Conservation (phyloP, 2,888 invertebrate genomes). For the Hedychridium roseum region DNA sequence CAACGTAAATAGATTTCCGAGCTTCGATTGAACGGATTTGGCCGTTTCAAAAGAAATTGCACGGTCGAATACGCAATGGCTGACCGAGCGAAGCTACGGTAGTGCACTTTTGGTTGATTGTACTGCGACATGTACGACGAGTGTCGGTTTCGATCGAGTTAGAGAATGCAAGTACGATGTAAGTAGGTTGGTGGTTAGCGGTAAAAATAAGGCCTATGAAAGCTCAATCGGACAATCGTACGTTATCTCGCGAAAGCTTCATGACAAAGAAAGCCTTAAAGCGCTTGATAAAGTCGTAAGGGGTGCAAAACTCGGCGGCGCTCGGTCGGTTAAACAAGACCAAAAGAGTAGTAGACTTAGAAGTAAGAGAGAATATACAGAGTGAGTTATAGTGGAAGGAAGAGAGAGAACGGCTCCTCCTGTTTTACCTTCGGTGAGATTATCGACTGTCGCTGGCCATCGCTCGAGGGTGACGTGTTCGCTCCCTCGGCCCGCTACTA, state of each 20-base stretch:
- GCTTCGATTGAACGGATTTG: too few species aligned
- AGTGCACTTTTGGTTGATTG: slow-evolving; percentile 32
- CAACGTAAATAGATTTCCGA: too few species aligned
- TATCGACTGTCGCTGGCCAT: slow-evolving; percentile 66
- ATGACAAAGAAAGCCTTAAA: slow-evolving; percentile 49
- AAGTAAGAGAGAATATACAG: slow-evolving; percentile 1
- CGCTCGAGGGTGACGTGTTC: slow-evolving; percentile 61
- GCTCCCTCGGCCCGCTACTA: slow-evolving; percentile 62
- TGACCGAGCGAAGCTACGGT: slow-evolving; percentile 31
- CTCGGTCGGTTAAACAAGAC: slow-evolving; percentile 40
- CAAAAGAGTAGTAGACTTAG: neutral
- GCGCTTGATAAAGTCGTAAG: slow-evolving; percentile 55
- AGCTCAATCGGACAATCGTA: slow-evolving; percentile 39
- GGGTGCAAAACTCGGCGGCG: slow-evolving; percentile 55
- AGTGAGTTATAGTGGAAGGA: slow-evolving; percentile 5
- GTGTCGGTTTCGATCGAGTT: too few species aligned
- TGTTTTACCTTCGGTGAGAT: slow-evolving; percentile 65
- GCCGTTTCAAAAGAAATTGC: too few species aligned
- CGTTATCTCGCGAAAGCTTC: slow-evolving; percentile 38
- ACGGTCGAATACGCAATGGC: too few species aligned
- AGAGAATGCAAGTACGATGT: neutral
- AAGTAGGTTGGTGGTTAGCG: slow-evolving; percentile 15
- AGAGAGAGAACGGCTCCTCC: slow-evolving; percentile 25
- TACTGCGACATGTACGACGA: slow-evolving; percentile 6
- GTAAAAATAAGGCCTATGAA: slow-evolving; percentile 43